Evolutionary conservation across 2,797 vertebrate genomes (phyloP).

Genomic region (Remorina albescens): DNA sequence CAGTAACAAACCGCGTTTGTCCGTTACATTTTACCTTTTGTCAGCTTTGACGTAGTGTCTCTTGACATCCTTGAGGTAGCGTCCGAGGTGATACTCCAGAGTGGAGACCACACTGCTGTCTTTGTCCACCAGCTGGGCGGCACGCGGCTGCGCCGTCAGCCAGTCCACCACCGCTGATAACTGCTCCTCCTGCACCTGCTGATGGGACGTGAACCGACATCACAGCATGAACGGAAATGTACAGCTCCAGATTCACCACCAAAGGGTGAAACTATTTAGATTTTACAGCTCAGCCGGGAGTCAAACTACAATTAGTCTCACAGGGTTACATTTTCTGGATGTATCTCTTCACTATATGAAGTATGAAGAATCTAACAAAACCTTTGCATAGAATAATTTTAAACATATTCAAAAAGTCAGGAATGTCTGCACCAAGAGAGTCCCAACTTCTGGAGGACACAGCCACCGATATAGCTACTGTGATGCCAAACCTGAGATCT

Average conservation of each 20-base stretch:
- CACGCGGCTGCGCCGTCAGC: constrained; percentile 94
- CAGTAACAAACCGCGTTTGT: no score
- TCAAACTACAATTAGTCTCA: no score
- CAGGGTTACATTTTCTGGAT: no score
- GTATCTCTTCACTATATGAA: no score
- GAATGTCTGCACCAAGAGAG: not conserved
- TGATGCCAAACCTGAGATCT: no score
- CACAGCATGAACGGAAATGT: not conserved
- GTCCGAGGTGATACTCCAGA: constrained; percentile 91
- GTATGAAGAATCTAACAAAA: no score
- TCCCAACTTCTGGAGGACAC: not conserved
- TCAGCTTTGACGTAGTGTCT: constrained; percentile 95
- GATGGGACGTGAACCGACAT: not conserved
- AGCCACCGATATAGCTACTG: no score
- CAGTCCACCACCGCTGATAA: constrained; percentile 94
- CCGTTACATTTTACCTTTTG: constrained; percentile 96
- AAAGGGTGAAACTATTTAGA: no score
- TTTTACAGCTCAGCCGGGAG: no score
- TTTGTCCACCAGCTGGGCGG: constrained; percentile 96
- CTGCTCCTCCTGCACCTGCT: constrained; percentile 97
- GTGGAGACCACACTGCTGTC: constrained; percentile 95
- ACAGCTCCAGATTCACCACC: not conserved
- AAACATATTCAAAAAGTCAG: no score
- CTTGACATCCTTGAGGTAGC: constrained; percentile 96
- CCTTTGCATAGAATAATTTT: not conserved